Percentiles rank a stretch among this genome's conserved stretches.
phyloP scores from a whole-genome alignment of 2,797 vertebrate species.

The Danionella dracula region DNA sequence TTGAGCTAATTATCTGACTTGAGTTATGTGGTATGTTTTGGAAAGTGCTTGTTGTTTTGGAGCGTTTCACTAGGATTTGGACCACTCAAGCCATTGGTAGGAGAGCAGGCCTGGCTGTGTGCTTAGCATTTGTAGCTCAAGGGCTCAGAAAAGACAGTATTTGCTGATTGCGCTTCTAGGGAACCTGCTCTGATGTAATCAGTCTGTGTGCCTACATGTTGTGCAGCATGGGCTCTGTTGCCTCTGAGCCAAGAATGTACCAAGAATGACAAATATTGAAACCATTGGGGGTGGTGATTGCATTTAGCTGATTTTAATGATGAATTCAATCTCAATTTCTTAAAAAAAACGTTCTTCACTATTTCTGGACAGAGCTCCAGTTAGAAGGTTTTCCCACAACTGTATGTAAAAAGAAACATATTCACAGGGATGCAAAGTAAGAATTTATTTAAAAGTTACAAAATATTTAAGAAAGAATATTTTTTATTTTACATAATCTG shows the following conservation, averaged over 20 bases:
- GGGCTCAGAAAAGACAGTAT: slow-evolving; percentile 50
- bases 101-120: slow-evolving; percentile 56
- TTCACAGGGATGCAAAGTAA: slow-evolving; percentile 43
- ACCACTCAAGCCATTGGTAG: slow-evolving; percentile 50
- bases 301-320: neutral
- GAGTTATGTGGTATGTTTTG: slow-evolving; percentile 49
- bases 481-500: slow-evolving; percentile 95
- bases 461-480: slow-evolving; percentile 76
- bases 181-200: slow-evolving; percentile 51
- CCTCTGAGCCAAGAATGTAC: slow-evolving; percentile 29
- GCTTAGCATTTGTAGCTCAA: slow-evolving; percentile 45
- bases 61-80: slow-evolving; percentile 4
- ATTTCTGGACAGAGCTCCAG: too few species aligned
- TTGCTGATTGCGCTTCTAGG: slow-evolving; percentile 29
- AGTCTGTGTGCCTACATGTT: slow-evolving; percentile 34
- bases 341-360: too few species aligned
- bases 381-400: too few species aligned
- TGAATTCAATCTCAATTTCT: neutral
- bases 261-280: slow-evolving; percentile 36
- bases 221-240: slow-evolving; percentile 20
- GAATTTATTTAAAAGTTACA: slow-evolving; percentile 63
- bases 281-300: slow-evolving; percentile 1
- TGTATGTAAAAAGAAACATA: slow-evolving; percentile 17
- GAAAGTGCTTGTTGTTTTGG: slow-evolving; percentile 34
- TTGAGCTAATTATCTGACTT: slow-evolving; percentile 50